A percentile compares a stretch with the other conserved stretches of the same genome.
Conservation (phyloP, 2,888 invertebrate species). For the Ophioninae sp. region DNA sequence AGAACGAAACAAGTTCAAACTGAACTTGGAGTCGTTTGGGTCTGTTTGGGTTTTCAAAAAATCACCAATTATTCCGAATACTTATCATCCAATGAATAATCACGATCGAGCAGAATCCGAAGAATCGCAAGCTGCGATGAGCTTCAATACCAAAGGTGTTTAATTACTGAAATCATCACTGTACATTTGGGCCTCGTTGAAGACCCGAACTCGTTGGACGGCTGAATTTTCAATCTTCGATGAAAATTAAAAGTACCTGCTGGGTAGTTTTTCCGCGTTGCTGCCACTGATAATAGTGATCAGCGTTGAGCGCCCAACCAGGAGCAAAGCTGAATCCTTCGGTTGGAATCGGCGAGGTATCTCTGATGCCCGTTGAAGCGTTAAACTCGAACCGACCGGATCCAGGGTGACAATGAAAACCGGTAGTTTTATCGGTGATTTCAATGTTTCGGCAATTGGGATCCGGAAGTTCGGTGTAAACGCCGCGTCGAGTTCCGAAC, state of each 20-base stretch:
- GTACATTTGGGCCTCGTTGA: too few species aligned
- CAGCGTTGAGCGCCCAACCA: conserved; percentile 85
- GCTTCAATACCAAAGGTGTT: too few species aligned
- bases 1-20: too few species aligned
- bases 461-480: conserved; percentile 75
- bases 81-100: too few species aligned
- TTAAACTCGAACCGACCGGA: conserved; percentile 4
- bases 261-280: conserved; percentile 84
- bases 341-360: conserved; percentile 73
- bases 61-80: too few species aligned
- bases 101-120: too few species aligned
- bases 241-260: conserved; percentile 81
- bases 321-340: conserved; percentile 85
- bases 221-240: background rate
- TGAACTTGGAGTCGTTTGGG: too few species aligned
- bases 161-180: too few species aligned
- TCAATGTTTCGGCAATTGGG: conserved; percentile 67
- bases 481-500: conserved; percentile 70
- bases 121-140: too few species aligned
- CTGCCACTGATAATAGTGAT: conserved; percentile 85
- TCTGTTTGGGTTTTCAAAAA: too few species aligned
- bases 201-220: too few species aligned
- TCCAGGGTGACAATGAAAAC: background rate
- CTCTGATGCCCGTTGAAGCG: conserved; percentile 24
- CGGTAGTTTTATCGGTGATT: conserved; percentile 42